Conservation (phyloP, 2,797 vertebrate genomes). For the Enteromius afrohamiltoni region DNA sequence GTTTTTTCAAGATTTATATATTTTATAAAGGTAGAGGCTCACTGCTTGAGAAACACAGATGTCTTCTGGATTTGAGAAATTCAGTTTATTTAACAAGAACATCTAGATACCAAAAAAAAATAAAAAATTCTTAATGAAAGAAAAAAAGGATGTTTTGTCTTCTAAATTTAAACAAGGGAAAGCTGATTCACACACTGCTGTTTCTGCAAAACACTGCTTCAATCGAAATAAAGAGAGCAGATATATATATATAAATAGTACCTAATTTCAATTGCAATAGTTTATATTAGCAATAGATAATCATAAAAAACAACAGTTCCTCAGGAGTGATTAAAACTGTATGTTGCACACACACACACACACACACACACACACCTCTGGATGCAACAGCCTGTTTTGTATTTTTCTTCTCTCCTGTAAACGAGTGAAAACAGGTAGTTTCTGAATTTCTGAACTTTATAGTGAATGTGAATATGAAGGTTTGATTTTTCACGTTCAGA, state of each 20-base stretch:
- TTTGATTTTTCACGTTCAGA: background rate
- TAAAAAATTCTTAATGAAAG: too few species aligned
- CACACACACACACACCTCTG: background rate
- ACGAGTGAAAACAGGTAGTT: background rate
- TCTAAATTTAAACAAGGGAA: background rate
- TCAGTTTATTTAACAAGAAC: background rate
- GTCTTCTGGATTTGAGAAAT: background rate
- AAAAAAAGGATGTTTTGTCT: background rate
- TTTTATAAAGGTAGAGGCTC: background rate
- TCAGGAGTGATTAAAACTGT: background rate
- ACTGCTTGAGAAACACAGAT: background rate
- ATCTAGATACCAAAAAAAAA: background rate
- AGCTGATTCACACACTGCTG: background rate
- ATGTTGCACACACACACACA: background rate
- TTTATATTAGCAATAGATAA: background rate
- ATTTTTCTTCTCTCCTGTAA: background rate
- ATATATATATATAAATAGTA: background rate
- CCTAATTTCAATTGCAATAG: background rate
- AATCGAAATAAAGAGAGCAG: background rate
- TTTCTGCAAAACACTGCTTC: too few species aligned
- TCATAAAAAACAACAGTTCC: background rate
- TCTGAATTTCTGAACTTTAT: background rate
- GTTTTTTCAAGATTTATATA: too few species aligned
- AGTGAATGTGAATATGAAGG: background rate
- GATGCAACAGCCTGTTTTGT: background rate